phyloP scores from a whole-genome alignment of 2,888 invertebrate species.

The Brachypterus glaber region DNA sequence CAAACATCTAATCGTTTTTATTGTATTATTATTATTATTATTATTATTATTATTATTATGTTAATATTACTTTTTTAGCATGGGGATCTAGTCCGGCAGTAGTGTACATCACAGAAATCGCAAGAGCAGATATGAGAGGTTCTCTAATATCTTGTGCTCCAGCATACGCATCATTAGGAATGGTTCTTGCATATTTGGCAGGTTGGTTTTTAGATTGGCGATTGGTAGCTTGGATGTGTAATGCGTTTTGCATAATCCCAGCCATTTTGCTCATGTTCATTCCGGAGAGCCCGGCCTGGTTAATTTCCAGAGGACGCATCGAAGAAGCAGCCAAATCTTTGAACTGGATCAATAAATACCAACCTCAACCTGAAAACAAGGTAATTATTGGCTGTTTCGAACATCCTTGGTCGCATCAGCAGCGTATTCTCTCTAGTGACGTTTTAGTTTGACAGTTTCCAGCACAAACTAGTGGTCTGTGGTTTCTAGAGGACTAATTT shows the following conservation, averaged over 20 bases:
- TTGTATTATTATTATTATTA: too few species aligned
- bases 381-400: conserved; percentile 26
- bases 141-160: conserved; percentile 50
- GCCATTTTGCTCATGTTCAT: conserved; percentile 43
- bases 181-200: conserved; percentile 48
- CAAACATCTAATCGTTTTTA: too few species aligned
- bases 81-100: conserved; percentile 51
- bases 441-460: too few species aligned
- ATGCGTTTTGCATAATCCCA: conserved; percentile 45
- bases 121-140: conserved; percentile 50
- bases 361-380: conserved; percentile 40
- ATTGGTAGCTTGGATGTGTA: conserved; percentile 47
- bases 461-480: too few species aligned
- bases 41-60: too few species aligned
- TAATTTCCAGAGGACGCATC: conserved; percentile 46
- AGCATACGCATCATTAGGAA: conserved; percentile 47
- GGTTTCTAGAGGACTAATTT: too few species aligned
- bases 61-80: conserved; percentile 33
- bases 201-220: conserved; percentile 49
- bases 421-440: too few species aligned
- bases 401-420: too few species aligned
- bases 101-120: conserved; percentile 54
- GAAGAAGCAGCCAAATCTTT: conserved; percentile 47
- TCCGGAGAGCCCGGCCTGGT: conserved; percentile 52
- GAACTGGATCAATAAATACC: conserved; percentile 42